Conservation (phyloP, 1,140 invertebrate species). For the Coenobita brevimanus region DNA sequence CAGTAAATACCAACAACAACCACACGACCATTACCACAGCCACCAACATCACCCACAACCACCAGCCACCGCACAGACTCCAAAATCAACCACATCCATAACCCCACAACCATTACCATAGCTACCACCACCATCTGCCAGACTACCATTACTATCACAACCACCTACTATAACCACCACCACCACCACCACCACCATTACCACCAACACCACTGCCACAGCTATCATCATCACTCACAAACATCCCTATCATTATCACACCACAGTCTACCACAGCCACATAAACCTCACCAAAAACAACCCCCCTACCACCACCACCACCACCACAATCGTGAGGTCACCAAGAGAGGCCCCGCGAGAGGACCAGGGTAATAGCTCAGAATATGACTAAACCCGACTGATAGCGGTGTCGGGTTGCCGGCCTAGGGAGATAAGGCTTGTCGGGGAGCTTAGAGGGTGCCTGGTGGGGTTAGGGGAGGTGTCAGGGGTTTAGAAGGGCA, state of each 20-base stretch:
- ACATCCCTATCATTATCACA: no score
- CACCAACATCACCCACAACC: no score
- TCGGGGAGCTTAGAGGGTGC: background rate
- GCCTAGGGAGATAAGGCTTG: background rate
- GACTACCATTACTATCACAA: background rate
- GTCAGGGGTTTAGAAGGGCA: background rate
- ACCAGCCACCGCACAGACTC: no score
- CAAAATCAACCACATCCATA: no score
- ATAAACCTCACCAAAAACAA: no score
- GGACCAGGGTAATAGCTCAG: conserved; percentile 25
- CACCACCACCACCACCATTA: background rate
- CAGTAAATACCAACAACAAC: no score
- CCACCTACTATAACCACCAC: no score
- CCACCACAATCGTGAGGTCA: background rate
- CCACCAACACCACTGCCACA: no score
- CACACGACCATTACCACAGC: no score
- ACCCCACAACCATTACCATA: no score
- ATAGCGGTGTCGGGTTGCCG: conserved; percentile 32
- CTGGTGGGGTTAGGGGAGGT: background rate
- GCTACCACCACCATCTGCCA: background rate
- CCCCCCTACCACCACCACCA: background rate
- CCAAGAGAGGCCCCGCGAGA: background rate
- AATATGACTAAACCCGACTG: conserved; percentile 32
- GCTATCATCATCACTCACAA: background rate
- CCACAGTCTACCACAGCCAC: no score